Percentiles rank a stretch among this genome's conserved stretches.
Conservation (phyloP, 2,888 invertebrate species). For the Polyommatus iphigenia region DNA sequence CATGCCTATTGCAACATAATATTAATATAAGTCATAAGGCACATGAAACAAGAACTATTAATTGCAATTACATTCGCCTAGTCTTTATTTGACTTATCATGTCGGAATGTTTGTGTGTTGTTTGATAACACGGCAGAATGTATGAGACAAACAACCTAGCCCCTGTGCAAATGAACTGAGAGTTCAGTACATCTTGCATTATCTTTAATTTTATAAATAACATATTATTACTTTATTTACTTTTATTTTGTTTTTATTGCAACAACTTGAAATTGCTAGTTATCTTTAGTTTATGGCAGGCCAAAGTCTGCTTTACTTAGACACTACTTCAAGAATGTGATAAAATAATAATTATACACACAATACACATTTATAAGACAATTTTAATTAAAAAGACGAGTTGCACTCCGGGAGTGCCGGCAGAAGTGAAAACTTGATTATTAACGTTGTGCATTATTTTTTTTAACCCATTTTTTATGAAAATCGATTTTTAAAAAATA, state of each 20-base stretch:
- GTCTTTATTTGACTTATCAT: background rate
- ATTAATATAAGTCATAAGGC: background rate
- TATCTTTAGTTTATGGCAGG: background rate
- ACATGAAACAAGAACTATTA: background rate
- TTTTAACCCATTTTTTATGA: too few relatives aligned
- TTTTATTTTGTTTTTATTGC: background rate
- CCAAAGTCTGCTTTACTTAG: background rate
- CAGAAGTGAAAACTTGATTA: too few relatives aligned
- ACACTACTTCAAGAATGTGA: too few relatives aligned
- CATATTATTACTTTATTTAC: background rate
- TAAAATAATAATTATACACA: too few relatives aligned
- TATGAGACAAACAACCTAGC: background rate
- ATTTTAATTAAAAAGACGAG: too few relatives aligned
- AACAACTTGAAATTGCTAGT: background rate
- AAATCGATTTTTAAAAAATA: too few relatives aligned
- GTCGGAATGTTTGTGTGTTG: background rate
- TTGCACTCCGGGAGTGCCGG: too few relatives aligned
- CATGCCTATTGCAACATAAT: too few relatives aligned
- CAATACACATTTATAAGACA: too few relatives aligned
- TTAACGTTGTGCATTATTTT: too few relatives aligned
- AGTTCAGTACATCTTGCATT: background rate
- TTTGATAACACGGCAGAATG: background rate
- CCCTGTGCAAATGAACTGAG: background rate
- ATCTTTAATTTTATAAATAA: background rate
- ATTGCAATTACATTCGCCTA: background rate